Conservation (phyloP, 2,113 vertebrate species). For the Prolemur simus region DNA sequence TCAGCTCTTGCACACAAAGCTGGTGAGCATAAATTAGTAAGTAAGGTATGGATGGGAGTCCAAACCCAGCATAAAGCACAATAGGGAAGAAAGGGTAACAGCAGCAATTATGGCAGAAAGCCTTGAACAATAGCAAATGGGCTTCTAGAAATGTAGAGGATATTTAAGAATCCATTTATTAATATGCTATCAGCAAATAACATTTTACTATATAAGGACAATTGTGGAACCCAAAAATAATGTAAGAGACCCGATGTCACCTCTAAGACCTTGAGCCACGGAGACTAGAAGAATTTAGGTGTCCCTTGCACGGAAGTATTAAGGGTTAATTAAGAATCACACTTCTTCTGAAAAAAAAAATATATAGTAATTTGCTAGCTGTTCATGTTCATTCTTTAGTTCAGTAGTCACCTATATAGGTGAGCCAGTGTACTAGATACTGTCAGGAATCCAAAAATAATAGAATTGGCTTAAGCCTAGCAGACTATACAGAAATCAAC, state of each 20-base stretch:
- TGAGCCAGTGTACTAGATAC: neutral
- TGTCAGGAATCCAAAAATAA: neutral
- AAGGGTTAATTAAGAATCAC: neutral
- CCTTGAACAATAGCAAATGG: neutral
- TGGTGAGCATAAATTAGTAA: neutral
- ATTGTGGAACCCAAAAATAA: constrained; percentile 7
- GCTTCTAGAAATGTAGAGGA: neutral
- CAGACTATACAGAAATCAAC: neutral
- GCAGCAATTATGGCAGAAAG: neutral
- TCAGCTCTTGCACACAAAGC: neutral
- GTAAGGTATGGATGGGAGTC: neutral
- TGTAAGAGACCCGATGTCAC: neutral
- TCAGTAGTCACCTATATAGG: neutral
- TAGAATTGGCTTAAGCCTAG: neutral
- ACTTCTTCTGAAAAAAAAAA: neutral
- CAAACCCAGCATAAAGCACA: neutral
- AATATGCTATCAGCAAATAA: neutral
- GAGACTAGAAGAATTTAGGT: neutral
- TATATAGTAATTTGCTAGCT: neutral
- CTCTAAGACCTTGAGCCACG: neutral
- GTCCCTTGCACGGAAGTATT: neutral
- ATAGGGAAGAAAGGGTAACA: neutral
- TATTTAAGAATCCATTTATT: constrained; percentile 35
- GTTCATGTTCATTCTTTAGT: neutral
- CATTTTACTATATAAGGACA: neutral